These are phyloP conservation scores for Pseudopodoces humilis DNA, from an alignment of 2,113 vertebrate genomes.

Conservation along the genomic window DNA sequence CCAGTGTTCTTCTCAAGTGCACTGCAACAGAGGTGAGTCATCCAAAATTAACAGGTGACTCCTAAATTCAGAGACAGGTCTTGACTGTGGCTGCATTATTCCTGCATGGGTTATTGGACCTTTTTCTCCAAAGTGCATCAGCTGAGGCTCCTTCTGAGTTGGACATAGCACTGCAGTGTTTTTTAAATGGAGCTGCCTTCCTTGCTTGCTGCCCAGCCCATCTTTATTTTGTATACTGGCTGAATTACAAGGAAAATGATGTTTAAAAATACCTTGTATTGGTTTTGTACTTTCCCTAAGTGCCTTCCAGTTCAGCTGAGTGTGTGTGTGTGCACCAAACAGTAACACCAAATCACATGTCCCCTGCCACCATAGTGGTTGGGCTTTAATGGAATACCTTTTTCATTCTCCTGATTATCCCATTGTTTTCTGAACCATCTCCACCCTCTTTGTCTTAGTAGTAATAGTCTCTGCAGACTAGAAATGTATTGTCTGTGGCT, in stretches of 20 bases:
- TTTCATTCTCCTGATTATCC: background rate
- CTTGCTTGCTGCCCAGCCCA: background rate
- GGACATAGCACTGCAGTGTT: background rate
- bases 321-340: background rate
- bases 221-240: background rate
- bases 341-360: background rate
- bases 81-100: background rate
- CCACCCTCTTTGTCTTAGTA: background rate
- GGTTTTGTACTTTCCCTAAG: background rate
- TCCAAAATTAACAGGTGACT: background rate
- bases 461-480: background rate
- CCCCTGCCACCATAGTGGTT: background rate
- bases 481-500: background rate
- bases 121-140: background rate
- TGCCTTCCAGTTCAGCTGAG: background rate
- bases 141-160: background rate
- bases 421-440: background rate
- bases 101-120: background rate
- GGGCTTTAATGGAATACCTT: background rate
- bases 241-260: background rate
- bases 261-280: background rate
- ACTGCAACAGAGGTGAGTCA: too few species aligned
- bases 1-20: background rate
- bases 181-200: background rate
- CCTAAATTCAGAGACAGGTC: background rate